These are phyloP conservation scores for Arnoldichthys spilopterus DNA, from an alignment of 2,797 vertebrate genomes.

Conservation along the genomic window DNA sequence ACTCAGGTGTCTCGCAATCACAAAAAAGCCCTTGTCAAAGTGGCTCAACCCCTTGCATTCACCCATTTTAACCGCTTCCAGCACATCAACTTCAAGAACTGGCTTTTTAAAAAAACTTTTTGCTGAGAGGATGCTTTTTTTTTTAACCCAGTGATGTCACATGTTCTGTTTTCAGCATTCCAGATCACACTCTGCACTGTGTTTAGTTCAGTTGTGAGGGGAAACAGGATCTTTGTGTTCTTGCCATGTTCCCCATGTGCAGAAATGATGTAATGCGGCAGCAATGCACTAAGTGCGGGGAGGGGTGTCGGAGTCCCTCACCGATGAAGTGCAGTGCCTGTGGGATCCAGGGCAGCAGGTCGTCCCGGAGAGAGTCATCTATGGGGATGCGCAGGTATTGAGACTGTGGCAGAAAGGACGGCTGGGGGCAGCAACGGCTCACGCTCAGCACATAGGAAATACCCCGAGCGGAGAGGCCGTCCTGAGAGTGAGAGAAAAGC, in stretches of 20 bases:
- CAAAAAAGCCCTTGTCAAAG: no score
- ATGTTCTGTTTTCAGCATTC: no score
- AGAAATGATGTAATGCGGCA: slow-evolving; percentile 29
- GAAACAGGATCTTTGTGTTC: not conserved
- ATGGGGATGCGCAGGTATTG: slow-evolving; percentile 80
- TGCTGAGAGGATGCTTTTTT: no score
- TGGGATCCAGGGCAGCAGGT: slow-evolving; percentile 81
- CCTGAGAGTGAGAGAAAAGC: slow-evolving; percentile 58
- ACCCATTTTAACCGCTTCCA: no score
- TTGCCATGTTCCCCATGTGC: not conserved
- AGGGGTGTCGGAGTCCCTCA: slow-evolving; percentile 56
- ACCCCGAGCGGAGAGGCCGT: slow-evolving; percentile 70
- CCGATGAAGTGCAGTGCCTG: slow-evolving; percentile 79
- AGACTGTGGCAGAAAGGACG: slow-evolving; percentile 74
- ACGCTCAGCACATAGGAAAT: slow-evolving; percentile 81
- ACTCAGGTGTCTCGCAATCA: no score
- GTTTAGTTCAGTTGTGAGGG: not conserved
- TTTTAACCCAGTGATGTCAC: no score
- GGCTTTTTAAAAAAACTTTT: no score
- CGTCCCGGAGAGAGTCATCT: slow-evolving; percentile 78
- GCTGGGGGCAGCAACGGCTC: slow-evolving; percentile 79
- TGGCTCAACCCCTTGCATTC: no score
- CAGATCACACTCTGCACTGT: not conserved
- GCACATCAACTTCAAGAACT: no score
- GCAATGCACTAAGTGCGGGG: slow-evolving; percentile 27